These are phyloP conservation scores for Podiceps cristatus DNA, from an alignment of 2,113 vertebrate genomes.

Conservation along the genomic window DNA sequence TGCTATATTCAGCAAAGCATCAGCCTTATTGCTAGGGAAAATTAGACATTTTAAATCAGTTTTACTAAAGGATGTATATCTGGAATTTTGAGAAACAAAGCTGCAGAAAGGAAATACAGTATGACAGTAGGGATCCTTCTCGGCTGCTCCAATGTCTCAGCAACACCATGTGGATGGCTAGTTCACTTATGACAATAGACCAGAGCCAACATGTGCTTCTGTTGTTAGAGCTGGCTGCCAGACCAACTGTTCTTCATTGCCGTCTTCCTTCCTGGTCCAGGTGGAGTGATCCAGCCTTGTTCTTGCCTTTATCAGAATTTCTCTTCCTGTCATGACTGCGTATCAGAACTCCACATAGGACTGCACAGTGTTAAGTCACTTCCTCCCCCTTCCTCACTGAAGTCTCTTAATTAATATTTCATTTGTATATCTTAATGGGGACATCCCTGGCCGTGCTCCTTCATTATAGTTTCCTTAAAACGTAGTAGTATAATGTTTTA, in stretches of 20 bases:
- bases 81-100: background rate
- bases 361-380: background rate
- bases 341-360: background rate
- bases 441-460: background rate
- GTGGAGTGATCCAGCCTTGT: background rate
- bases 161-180: background rate
- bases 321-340: background rate
- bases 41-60: background rate
- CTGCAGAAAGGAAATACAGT: background rate
- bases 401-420: constrained; percentile 1
- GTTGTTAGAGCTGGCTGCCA: background rate
- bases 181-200: background rate
- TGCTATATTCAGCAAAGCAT: background rate
- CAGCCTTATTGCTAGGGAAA: background rate
- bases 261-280: background rate
- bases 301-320: background rate
- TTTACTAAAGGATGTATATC: background rate
- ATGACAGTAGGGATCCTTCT: background rate
- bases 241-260: rapidly evolving
- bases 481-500: background rate
- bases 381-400: background rate
- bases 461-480: background rate
- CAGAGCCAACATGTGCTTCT: background rate
- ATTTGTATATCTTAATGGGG: background rate
- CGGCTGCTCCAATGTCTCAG: background rate